A percentile compares a stretch with the other conserved stretches of the same genome.
phyloP scores from a whole-genome alignment of 2,888 invertebrate species.

The Peribatodes rhomboidaria region DNA sequence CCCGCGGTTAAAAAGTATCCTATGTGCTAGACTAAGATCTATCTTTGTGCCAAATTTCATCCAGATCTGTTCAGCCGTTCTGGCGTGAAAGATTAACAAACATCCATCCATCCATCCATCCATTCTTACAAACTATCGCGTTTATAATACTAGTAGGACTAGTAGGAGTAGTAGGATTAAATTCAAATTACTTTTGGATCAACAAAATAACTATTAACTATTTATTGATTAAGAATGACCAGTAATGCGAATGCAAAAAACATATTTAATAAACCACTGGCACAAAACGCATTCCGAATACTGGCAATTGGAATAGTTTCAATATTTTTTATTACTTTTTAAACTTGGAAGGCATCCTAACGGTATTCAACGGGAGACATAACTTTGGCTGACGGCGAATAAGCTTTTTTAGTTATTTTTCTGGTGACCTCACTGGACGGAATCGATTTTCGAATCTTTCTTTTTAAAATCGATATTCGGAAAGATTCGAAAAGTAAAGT shows the following conservation, averaged over 20 bases:
- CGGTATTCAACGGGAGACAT: slow-evolving; percentile 81
- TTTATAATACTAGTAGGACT: too few species aligned
- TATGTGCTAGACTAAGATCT: too few species aligned
- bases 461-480: slow-evolving; percentile 29
- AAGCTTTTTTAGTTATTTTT: slow-evolving; percentile 74
- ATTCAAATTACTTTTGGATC: too few species aligned
- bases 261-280: slow-evolving; percentile 65
- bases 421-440: slow-evolving; percentile 70
- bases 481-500: background rate
- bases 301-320: slow-evolving; percentile 86
- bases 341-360: slow-evolving; percentile 79
- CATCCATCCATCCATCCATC: too few species aligned
- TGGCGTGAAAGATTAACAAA: too few species aligned
- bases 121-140: too few species aligned
- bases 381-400: slow-evolving; percentile 77
- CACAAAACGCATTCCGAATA: slow-evolving; percentile 84
- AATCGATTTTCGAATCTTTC: slow-evolving; percentile 60
- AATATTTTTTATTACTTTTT: slow-evolving; percentile 72
- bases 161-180: too few species aligned
- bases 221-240: too few species aligned
- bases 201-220: too few species aligned
- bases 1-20: too few species aligned
- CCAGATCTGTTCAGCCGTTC: too few species aligned
- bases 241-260: slow-evolving; percentile 23
- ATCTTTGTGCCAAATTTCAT: too few species aligned